phyloP scores from a whole-genome alignment of 92 coral and sea anemone species.

The Umimayanthus kanabou region DNA sequence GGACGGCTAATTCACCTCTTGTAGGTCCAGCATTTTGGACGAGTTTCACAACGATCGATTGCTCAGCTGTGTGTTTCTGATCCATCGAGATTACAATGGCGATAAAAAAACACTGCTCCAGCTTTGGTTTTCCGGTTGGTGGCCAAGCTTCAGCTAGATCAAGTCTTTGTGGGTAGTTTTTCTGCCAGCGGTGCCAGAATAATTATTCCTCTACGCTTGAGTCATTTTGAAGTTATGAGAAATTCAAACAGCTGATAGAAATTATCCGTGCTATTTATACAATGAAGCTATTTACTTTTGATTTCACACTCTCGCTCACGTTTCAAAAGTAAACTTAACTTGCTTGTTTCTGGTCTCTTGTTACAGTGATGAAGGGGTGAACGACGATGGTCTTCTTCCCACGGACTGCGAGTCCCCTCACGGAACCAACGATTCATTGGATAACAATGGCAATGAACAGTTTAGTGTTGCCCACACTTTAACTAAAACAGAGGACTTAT shows the following conservation, averaged over 20 bases:
- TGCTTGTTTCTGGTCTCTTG: constrained; percentile 10
- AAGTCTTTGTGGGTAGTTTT: background rate
- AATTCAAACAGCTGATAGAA: constrained; percentile 52
- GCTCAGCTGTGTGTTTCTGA: constrained; percentile 35
- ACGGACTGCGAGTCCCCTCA: constrained; percentile 22
- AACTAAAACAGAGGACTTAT: constrained; percentile 34
- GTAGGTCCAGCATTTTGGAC: constrained; percentile 21
- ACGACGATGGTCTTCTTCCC: constrained; percentile 10
- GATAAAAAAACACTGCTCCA: background rate
- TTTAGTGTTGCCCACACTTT: constrained; percentile 15
- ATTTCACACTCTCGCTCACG: constrained; percentile 49
- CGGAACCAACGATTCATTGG: constrained; percentile 10
- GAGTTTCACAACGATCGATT: constrained; percentile 23
- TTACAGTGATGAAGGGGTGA: constrained; percentile 33
- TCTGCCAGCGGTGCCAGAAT: background rate
- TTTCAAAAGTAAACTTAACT: constrained; percentile 54
- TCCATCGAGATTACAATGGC: constrained; percentile 23
- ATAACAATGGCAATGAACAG: constrained; percentile 31
- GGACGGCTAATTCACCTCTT: constrained; percentile 16
- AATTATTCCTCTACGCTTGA: constrained; percentile 1
- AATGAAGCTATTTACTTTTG: constrained; percentile 49
- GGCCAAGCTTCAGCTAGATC: constrained; percentile 12
- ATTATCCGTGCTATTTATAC: constrained; percentile 48
- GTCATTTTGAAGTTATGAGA: constrained; percentile 12
- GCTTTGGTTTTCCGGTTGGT: constrained; percentile 12